Evolutionary conservation across 2,113 vertebrate genomes (phyloP), one percentile per base, ranked within the genome.

Genomic region (Rhegmatorhina hoffmannsi): DNA sequence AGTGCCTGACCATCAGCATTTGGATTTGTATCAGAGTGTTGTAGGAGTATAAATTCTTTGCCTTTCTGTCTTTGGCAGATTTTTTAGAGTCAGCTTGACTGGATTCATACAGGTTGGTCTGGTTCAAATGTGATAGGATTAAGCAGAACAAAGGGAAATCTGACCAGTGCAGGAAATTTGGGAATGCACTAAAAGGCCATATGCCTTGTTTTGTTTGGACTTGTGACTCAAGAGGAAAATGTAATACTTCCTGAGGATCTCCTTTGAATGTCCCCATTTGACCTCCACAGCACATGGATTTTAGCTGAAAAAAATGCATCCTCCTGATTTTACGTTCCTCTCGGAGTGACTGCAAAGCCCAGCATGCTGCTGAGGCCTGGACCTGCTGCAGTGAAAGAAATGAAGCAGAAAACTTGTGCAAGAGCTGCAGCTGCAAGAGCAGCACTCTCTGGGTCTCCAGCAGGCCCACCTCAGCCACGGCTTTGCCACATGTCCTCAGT

Each of bases 201-300:
- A 46, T 95, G 94, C 91, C 94, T 92, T 94, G 90, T 95, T 97
- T 96, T 91, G 94, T 93, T 92, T 91, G 91, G 87, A 92, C 89
- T 95, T 95, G 75, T 9, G 90, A 84, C 82, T 96, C 72, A 47
- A 38, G 78, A 86, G 76, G 94, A 92, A 95, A 95, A 93, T 74
- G 72, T 91, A 92, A 95, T 94, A 92, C 93, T 93, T 95, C 94
- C 94, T 90, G 87, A 87, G 67, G 89, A 95, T 91, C 95, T 85
- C 96, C 84, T 94, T 85, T 89, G 90, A 91, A 69, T 70, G 94
- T 96, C 96, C 94, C 84, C 60, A 25, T 87, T 95, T 97, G 95
- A 95, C 94, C 93, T 94, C 82, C 53, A 25, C 53, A 82, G 59
- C 85, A 59, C 89, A 76, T 4, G 13, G 67, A 50, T 89, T 92